These are phyloP conservation scores for Lysandra coridon DNA, from an alignment of 2,888 invertebrate genomes.

Conservation along the genomic window DNA sequence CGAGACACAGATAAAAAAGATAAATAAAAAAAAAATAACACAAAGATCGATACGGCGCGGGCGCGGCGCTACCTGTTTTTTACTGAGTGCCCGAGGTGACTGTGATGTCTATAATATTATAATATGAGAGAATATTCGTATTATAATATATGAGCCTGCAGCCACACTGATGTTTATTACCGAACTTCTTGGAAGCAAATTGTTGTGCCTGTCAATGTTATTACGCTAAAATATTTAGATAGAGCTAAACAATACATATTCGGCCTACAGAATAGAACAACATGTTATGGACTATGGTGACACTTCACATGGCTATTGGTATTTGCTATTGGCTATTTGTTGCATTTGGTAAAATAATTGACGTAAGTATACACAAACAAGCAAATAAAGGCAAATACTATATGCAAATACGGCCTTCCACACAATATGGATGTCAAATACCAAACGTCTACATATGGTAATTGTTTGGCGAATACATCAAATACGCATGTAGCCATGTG, in stretches of 20 bases:
- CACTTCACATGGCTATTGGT: no score
- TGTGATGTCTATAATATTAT: slow-evolving; percentile 38
- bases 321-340: no score
- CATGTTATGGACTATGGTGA: not conserved
- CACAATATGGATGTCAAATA: no score
- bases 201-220: not conserved
- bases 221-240: not conserved
- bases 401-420: no score
- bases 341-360: no score
- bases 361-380: no score
- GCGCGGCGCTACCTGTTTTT: slow-evolving; percentile 77
- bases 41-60: slow-evolving; percentile 73
- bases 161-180: not conserved
- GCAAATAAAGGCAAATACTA: no score
- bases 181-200: not conserved
- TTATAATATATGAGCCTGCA: not conserved
- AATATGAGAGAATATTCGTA: not conserved
- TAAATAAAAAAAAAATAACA: slow-evolving; percentile 78
- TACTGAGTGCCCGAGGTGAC: slow-evolving; percentile 60
- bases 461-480: no score
- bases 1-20: slow-evolving; percentile 75
- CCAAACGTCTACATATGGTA: no score
- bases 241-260: not conserved
- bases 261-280: not conserved
- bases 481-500: no score